Evolutionary conservation across 1,140 invertebrate genomes (phyloP).

Genomic region (Caenorhabditis brenneri): DNA sequence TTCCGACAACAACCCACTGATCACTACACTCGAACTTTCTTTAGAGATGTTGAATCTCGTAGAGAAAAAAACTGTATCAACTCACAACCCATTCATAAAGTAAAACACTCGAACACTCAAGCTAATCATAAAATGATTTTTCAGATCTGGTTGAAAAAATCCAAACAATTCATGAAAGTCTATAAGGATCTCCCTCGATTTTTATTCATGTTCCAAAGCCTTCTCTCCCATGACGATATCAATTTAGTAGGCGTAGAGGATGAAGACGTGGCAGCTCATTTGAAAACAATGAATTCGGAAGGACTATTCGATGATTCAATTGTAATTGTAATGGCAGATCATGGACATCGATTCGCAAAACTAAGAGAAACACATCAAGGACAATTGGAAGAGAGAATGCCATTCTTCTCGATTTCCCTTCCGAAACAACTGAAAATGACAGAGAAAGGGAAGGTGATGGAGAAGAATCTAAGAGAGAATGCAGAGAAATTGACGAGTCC

Average conservation of each 20-base stretch:
- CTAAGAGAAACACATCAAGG: slow-evolving; percentile 80
- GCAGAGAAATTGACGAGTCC: slow-evolving; percentile 77
- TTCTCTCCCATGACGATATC: slow-evolving; percentile 86
- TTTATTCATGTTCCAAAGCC: slow-evolving; percentile 84
- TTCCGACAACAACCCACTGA: slow-evolving; percentile 84
- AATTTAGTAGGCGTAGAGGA: slow-evolving; percentile 81
- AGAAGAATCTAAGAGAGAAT: slow-evolving; percentile 26
- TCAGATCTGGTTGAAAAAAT: slow-evolving; percentile 77
- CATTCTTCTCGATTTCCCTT: slow-evolving; percentile 82
- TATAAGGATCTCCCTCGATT: slow-evolving; percentile 80
- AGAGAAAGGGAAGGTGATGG: too few species aligned
- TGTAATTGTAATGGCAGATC: slow-evolving; percentile 85
- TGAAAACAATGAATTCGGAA: slow-evolving; percentile 17
- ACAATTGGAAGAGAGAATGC: slow-evolving; percentile 81
- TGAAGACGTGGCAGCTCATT: slow-evolving; percentile 78
- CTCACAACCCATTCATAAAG: neutral
- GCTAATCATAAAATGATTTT: too few species aligned
- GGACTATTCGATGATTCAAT: slow-evolving; percentile 80
- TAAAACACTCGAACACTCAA: too few species aligned
- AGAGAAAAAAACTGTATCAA: slow-evolving; percentile 76
- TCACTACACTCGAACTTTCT: slow-evolving; percentile 86
- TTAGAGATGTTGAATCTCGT: slow-evolving; percentile 75
- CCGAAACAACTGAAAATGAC: slow-evolving; percentile 77
- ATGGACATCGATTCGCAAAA: slow-evolving; percentile 80
- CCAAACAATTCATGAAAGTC: slow-evolving; percentile 75